Conservation (phyloP, 2,888 invertebrate genomes). For the Acleris cristana region DNA sequence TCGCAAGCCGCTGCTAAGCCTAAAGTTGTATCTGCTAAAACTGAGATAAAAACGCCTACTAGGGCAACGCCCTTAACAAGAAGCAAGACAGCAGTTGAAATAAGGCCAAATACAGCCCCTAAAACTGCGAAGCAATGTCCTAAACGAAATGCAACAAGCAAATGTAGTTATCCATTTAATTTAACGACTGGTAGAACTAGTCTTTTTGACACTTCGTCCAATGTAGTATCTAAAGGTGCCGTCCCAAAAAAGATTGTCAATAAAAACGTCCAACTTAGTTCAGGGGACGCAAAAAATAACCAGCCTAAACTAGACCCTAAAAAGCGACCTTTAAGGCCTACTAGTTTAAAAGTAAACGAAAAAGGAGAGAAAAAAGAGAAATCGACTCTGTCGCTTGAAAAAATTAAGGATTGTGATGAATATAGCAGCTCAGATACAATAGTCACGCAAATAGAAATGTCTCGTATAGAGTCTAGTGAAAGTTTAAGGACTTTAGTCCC, state of each 20-base stretch:
- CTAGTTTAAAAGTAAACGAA: slow-evolving; percentile 65
- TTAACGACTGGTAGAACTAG: slow-evolving; percentile 77
- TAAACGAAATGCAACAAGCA: slow-evolving; percentile 67
- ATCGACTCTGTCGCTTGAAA: slow-evolving; percentile 54
- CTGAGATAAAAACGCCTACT: slow-evolving; percentile 63
- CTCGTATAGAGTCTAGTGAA: slow-evolving; percentile 77
- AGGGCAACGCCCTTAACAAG: slow-evolving; percentile 57
- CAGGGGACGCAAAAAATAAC: slow-evolving; percentile 63
- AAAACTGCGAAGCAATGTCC: slow-evolving; percentile 58
- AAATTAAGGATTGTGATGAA: slow-evolving; percentile 67
- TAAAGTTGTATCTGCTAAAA: slow-evolving; percentile 61
- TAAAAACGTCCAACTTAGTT: slow-evolving; percentile 58
- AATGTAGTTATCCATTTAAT: slow-evolving; percentile 81
- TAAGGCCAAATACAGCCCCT: slow-evolving; percentile 57
- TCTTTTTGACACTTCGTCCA: slow-evolving; percentile 63
- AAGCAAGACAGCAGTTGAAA: slow-evolving; percentile 78
- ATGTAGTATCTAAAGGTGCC: slow-evolving; percentile 50
- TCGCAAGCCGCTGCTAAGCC: slow-evolving; percentile 82
- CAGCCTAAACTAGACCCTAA: slow-evolving; percentile 60
- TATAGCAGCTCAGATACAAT: slow-evolving; percentile 85
- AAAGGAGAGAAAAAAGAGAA: slow-evolving; percentile 62
- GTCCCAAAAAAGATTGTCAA: slow-evolving; percentile 54
- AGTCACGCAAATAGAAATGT: slow-evolving; percentile 73
- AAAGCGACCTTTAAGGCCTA: slow-evolving; percentile 63
- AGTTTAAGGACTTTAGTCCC: slow-evolving; percentile 78